Evolutionary conservation across 2,113 vertebrate genomes (phyloP).

Genomic region (Dendrocopos noguchii): DNA sequence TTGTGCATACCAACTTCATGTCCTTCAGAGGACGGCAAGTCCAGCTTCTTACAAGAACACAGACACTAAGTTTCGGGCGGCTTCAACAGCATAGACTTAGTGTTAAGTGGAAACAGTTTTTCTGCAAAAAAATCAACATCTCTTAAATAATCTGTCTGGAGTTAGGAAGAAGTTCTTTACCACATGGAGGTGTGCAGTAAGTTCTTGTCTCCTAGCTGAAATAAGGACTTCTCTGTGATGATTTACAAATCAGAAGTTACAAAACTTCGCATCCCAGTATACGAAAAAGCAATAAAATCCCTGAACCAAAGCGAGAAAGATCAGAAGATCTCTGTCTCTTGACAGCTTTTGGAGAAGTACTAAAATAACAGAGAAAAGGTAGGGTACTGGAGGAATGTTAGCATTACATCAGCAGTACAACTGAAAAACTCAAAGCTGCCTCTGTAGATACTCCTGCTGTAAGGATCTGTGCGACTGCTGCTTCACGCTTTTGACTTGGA

Average conservation of each 20-base stretch:
- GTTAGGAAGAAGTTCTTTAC: not conserved
- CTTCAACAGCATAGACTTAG: not conserved
- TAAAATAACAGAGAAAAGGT: not conserved
- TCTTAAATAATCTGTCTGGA: not conserved
- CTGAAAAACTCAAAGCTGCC: not conserved
- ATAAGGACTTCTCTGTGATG: not conserved
- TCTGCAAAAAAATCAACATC: not conserved
- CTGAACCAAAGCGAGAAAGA: not conserved
- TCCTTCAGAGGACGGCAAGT: not conserved
- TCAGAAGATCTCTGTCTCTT: not conserved
- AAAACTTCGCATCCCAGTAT: not conserved
- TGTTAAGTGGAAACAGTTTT: not conserved
- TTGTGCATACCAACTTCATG: not conserved
- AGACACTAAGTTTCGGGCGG: not conserved
- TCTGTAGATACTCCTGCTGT: no score
- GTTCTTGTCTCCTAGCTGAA: not conserved
- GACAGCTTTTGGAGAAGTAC: not conserved
- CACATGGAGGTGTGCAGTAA: not conserved
- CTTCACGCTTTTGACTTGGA: not conserved
- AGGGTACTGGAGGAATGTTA: not conserved
- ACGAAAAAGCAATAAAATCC: not conserved
- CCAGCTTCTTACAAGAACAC: not conserved
- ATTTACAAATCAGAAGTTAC: not conserved
- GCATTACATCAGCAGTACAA: not conserved
- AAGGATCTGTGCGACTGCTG: not conserved